Evolutionary conservation across 1,140 invertebrate genomes (phyloP), one percentile per base, ranked within the genome.

Genomic region (Drosophila serrata): DNA sequence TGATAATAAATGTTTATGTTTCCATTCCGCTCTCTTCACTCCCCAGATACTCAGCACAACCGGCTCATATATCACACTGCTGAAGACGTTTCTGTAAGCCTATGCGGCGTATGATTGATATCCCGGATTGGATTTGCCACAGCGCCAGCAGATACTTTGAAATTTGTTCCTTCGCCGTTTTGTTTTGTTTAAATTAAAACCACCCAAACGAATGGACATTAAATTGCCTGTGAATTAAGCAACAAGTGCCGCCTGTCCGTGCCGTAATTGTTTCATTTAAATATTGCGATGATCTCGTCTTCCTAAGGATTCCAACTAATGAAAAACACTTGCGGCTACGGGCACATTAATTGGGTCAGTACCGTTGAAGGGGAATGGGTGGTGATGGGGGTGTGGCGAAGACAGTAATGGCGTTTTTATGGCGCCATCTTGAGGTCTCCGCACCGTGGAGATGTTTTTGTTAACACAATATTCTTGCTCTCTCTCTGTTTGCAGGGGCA

Each of bases 81-180:
- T 92, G 46, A 92, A 92, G 74, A 91, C 91, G 53, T 92, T 92
- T 55, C 62, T 92, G 29, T 92, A 79, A 90, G 77, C 85, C 81
- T 45, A 79, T 4, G 74, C 48, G 68, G 58, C 85, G 85, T 81
- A 88, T 90, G 84, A 90, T 85, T 90, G 81, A 90, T 88, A 75
- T 79, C 29, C 67, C 63, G 58, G 43, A 58, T 69, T 60, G 75
- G 53, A 49, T 60, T 55, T 73, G 43, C 61, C 43, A n/a, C 43
- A 15, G 43, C 43, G 11, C 22, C 45, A 27, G 22, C 6, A 24
- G 33, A 3, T 17, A 12, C 17, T 27, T 7, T 27, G 24, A 59
- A 53, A 55, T 70, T 51, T 53, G 35, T 24, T 63, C 45, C 42
- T 63, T 48, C 11, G 35, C 19, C 27, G 13, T 42, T 42, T 24